Base-by-base conservation (phyloP, 2,888 invertebrate genomes). In the Andricus curvator region DNA sequence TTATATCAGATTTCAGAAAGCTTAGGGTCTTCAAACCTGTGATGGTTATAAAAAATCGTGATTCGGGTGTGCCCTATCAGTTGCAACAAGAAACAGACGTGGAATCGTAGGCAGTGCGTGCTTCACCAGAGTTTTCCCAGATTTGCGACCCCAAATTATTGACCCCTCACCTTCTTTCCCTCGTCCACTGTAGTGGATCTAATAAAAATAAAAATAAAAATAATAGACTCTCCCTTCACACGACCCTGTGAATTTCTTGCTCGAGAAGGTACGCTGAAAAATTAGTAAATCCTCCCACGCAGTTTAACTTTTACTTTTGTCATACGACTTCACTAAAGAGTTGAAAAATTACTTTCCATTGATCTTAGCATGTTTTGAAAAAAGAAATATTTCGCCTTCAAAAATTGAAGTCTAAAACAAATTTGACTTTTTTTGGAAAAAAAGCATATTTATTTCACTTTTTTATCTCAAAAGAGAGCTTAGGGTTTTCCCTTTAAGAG, bases 51-150 rank as follows among this genome's bases (percentile, higher is more conserved):
- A 88, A 91, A 90, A 90, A 89, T 86, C 88, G 88, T 88, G 86
- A 88, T 87, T 87, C 88, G 89, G 88, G 90, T 89, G 91, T 88
- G 88, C 88, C 87, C 88, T 90, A 90, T 90, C 90, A 87, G 85
- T 84, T 83, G 83, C 82, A 82, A 87, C 86, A 84, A 85, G 84
- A 84, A 82, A 84, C 91, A 91, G 90, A 90, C 89, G 85, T 79
- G 74, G 79, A 82, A 86, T 89, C 90, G 89, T 89, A 89, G 88
- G 90, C 89, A 85, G 92, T 90, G 91, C 92, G 92, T 92, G 92
- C 92, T 88, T 89, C 82, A 86, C 60, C 87, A 87, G 85, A 88
- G 84, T 89, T 92, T 92, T 90, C 91, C 91, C 91, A 92, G 87
- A 86, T 88, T 88, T 88, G 85, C 85, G 81, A 81, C 82, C 78